Evolutionary conservation across 2,888 invertebrate species (phyloP).

Genomic region (Bellardia bayeri): DNA sequence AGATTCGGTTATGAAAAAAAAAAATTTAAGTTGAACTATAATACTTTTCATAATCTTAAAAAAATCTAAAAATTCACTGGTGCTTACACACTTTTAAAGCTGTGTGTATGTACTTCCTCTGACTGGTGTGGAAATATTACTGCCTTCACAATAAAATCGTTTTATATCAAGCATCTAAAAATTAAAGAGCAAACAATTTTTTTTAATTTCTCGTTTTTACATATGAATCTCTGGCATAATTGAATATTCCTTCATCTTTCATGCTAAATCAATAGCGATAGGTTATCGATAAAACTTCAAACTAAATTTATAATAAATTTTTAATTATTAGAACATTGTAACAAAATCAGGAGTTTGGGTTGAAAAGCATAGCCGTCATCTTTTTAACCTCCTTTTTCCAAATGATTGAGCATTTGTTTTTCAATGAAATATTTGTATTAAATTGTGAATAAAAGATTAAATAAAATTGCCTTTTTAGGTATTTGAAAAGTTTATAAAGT

Average conservation of each 20-base stretch:
- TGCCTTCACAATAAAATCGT: no score
- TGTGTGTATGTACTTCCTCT: no score
- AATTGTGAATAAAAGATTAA: neutral
- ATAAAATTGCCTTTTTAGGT: no score
- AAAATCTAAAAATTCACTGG: no score
- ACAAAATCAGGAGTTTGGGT: neutral
- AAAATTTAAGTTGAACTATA: no score
- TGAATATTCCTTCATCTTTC: neutral
- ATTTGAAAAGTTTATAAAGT: no score
- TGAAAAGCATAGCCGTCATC: neutral
- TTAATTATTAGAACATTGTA: neutral
- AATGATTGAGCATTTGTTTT: neutral
- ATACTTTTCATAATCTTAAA: no score
- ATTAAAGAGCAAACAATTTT: neutral
- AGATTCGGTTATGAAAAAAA: no score
- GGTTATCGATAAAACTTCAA: neutral
- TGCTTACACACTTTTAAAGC: no score
- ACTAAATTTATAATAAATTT: neutral
- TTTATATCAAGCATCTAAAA: neutral
- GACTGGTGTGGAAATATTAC: no score
- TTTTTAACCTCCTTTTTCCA: slow-evolving; percentile 19
- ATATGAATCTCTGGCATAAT: neutral
- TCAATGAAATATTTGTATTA: neutral
- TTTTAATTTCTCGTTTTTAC: neutral
- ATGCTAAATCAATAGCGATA: neutral